A percentile compares a stretch with the other conserved stretches of the same genome.
Conservation (phyloP, 2,113 vertebrate genomes). For the Vanacampus margaritifer region DNA sequence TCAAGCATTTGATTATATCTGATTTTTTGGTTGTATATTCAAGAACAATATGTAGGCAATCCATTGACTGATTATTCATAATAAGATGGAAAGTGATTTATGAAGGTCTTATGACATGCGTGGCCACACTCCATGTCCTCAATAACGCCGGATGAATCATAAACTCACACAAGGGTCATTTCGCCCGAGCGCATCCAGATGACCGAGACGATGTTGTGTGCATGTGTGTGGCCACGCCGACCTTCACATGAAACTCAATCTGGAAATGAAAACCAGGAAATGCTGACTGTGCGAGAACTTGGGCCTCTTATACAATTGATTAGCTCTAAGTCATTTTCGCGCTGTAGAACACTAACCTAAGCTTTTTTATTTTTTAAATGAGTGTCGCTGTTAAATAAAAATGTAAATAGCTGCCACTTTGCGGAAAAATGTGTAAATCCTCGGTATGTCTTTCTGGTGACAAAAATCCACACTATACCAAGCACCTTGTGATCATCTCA, state of each 20-base stretch:
- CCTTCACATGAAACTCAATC: slow-evolving; percentile 70
- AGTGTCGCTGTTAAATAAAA: not conserved
- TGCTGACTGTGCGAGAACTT: slow-evolving; percentile 56
- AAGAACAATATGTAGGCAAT: not conserved
- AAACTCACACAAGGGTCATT: slow-evolving; percentile 21
- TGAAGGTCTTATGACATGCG: slow-evolving; percentile 12
- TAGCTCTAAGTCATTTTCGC: slow-evolving; percentile 63
- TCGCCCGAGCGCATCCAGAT: slow-evolving; percentile 19
- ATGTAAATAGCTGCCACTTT: not conserved
- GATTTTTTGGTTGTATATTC: no score
- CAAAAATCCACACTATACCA: not conserved
- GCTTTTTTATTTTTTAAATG: not conserved
- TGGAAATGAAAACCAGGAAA: slow-evolving; percentile 62
- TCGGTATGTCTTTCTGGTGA: not conserved
- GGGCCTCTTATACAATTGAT: slow-evolving; percentile 56
- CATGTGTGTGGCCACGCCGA: slow-evolving; percentile 31
- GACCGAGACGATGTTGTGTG: slow-evolving; percentile 8
- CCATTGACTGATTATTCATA: not conserved
- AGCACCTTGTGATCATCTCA: slow-evolving; percentile 2
- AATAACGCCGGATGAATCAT: slow-evolving; percentile 32
- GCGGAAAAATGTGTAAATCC: not conserved
- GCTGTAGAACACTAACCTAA: slow-evolving; percentile 47
- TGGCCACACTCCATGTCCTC: slow-evolving; percentile 12
- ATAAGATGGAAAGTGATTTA: slow-evolving; percentile 16
- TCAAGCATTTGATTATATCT: no score